A percentile compares a stretch with the other conserved stretches of the same genome.
Evolutionary conservation across 2,113 vertebrate genomes (phyloP).

Genomic region (Actenoides lindsayi): DNA sequence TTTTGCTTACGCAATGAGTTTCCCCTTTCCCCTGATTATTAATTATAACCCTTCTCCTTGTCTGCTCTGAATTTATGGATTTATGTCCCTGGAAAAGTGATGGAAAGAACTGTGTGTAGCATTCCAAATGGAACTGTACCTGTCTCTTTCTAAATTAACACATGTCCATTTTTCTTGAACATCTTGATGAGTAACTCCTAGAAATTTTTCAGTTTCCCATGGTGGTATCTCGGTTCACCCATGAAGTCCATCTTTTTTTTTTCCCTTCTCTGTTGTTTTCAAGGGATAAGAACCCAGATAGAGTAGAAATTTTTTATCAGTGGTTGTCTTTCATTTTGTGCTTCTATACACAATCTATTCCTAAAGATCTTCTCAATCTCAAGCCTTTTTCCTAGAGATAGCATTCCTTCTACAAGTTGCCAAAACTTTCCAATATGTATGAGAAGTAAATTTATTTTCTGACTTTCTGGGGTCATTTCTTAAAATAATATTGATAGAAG

Average conservation of each 20-base stretch:
- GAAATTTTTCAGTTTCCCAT: neutral
- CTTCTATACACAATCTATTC: neutral
- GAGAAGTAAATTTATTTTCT: neutral
- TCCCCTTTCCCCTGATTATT: rapidly evolving
- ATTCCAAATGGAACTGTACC: neutral
- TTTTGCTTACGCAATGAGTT: neutral
- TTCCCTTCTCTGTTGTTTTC: neutral
- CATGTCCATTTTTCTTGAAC: neutral
- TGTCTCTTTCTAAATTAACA: neutral
- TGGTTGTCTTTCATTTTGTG: neutral
- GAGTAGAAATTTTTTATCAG: neutral
- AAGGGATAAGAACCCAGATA: neutral
- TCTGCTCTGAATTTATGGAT: neutral
- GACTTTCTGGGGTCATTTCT: neutral
- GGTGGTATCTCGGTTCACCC: neutral
- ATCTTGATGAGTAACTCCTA: neutral
- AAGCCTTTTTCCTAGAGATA: neutral
- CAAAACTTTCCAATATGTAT: neutral
- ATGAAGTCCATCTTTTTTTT: neutral
- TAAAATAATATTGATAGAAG: neutral
- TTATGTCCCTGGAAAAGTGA: neutral
- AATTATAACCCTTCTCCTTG: neutral
- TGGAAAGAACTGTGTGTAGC: neutral
- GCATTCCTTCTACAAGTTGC: neutral
- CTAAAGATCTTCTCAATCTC: neutral